Percentiles rank a stretch among this genome's conserved stretches.
These are phyloP conservation scores for Malurus elegans DNA, from an alignment of 2,113 vertebrate genomes.

Conservation along the genomic window DNA sequence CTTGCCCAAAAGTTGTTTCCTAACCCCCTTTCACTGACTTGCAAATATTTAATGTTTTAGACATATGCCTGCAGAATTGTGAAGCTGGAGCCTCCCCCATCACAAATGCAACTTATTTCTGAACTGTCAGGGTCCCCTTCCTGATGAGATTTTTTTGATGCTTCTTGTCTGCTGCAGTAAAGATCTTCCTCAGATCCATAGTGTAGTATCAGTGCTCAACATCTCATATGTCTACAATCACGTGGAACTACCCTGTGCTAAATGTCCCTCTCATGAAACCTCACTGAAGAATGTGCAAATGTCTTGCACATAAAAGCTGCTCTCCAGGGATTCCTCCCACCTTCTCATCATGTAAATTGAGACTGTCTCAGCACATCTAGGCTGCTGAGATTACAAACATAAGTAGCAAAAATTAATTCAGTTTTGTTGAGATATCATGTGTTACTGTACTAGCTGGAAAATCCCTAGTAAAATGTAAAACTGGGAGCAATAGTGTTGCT, in stretches of 20 bases:
- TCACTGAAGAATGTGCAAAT: not conserved
- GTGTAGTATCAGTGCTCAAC: not conserved
- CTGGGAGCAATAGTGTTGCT: not conserved
- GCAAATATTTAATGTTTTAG: not conserved
- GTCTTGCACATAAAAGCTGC: not conserved
- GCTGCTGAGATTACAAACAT: not conserved
- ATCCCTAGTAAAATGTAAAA: not conserved
- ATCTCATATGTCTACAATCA: fast-evolving
- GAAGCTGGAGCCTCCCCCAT: not conserved
- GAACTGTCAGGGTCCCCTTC: not conserved
- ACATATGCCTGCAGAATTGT: not conserved
- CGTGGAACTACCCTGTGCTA: not conserved
- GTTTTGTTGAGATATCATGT: not conserved
- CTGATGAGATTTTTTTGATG: not conserved
- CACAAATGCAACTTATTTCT: not conserved
- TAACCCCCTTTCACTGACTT: not conserved
- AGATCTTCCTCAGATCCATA: not conserved
- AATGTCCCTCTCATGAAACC: not conserved
- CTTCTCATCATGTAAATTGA: not conserved
- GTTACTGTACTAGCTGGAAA: not conserved
- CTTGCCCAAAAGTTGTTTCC: not conserved
- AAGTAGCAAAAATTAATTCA: not conserved
- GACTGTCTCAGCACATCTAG: not conserved
- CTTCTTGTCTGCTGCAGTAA: not conserved
- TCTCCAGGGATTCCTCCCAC: not conserved